Base-by-base conservation (phyloP, 2,888 invertebrate genomes). In the Tubulanus polymorphus region DNA sequence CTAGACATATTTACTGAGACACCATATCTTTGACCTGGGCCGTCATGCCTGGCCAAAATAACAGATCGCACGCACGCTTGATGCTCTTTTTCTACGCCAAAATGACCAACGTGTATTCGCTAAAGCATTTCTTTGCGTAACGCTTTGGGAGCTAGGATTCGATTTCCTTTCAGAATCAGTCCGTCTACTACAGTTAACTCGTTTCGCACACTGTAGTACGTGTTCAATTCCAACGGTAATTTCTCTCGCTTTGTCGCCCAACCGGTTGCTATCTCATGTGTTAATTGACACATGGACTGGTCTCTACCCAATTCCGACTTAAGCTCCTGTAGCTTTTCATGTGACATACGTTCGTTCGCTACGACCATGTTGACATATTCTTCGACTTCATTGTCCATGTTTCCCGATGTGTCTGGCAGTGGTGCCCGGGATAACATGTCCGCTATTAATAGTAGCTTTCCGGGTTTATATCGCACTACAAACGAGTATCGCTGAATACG, bases 11-110 rank as follows among this genome's bases (percentile, higher is more conserved):
- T 50, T 51, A 54, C 12, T 15, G 18, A 26, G 20, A 20, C 6
- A 41, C 41, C 37, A 37, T 10, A 23, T 23, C 37, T 23, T 51
- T 51, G 5, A 51, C 3, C 27, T 51, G 37, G 12, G 6, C 3
- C 15, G 18, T 51, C 51, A 51, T 51, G 18, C 37, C 3, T 35
- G 51, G 37, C 51, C 51, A 51, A 41, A 41, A 51, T 15, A 51
- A 3, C 3, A 12, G 25, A 18, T 51, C 41, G 5, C 41, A 3
- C 3, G 51, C 51, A 3, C 51, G 23, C n/a, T 48, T 26, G 20
- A n/a, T 41, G 51, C 23, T 41, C 37, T 10, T 23, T 28, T 41
- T 51, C 41, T 3, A 51, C 30, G 12, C 41, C 51, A 3, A 35
- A 30, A 25, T 50, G 50, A 15, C 50, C 50, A 6, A 50, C 5